phyloP scores from a whole-genome alignment of 2,888 invertebrate species.

The Acanthosepion lycidas region DNA sequence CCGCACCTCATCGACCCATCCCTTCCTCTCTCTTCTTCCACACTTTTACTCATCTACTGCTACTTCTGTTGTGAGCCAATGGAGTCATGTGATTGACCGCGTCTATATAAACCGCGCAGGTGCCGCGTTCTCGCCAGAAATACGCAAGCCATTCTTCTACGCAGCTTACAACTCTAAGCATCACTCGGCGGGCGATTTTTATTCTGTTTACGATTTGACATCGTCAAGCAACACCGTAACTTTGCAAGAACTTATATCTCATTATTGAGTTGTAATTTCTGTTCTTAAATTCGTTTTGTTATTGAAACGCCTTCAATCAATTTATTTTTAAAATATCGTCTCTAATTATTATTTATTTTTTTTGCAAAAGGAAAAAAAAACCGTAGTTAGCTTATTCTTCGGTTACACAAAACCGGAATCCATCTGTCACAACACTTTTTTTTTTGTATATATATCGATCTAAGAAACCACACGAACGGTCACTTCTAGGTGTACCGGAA shows the following conservation, averaged over 20 bases:
- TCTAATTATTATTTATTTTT: neutral
- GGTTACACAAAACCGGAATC: neutral
- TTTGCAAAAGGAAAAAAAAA: neutral
- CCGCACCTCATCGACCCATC: neutral
- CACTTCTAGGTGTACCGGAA: neutral
- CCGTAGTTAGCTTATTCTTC: neutral
- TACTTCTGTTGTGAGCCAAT: neutral
- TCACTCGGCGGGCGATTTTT: neutral
- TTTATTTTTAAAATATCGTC: neutral
- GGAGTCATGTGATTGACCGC: neutral
- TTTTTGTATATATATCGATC: too few relatives aligned
- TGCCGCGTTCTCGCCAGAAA: neutral
- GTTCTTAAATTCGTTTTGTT: too few relatives aligned
- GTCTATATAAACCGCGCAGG: conserved; percentile 17
- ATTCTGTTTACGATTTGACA: neutral
- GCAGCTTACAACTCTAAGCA: neutral
- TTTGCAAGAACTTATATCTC: neutral
- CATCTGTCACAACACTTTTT: neutral
- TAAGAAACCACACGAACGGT: too few relatives aligned
- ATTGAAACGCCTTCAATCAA: too few relatives aligned
- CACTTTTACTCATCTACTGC: neutral
- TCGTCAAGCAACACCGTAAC: neutral
- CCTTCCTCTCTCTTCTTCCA: neutral
- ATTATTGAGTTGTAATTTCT: too few relatives aligned
- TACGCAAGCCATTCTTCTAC: neutral